Evolutionary conservation across 2,797 vertebrate genomes (phyloP).

Genomic region (Molossus alvarezi): DNA sequence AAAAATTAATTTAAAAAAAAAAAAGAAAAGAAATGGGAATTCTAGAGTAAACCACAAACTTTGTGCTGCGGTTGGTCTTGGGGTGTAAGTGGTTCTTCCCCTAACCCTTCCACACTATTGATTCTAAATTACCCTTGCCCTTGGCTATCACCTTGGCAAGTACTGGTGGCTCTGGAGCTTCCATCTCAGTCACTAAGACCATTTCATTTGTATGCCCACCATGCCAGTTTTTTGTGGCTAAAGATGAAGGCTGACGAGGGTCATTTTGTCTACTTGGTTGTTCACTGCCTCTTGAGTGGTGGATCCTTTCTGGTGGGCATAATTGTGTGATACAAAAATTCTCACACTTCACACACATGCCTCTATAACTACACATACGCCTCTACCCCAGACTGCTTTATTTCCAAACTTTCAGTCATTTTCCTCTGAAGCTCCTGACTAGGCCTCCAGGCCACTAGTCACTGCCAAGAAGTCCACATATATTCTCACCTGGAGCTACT

Average conservation of each 20-base stretch:
- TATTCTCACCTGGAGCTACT: background rate
- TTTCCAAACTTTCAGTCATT: background rate
- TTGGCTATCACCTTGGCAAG: background rate
- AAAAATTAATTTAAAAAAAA: too few relatives aligned
- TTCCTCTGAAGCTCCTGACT: background rate
- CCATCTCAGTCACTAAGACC: background rate
- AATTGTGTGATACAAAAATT: background rate
- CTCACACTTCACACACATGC: background rate
- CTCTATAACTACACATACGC: background rate
- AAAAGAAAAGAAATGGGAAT: background rate
- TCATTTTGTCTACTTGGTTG: background rate
- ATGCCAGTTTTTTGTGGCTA: background rate
- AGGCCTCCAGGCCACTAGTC: background rate
- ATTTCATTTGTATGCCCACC: background rate
- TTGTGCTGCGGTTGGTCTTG: background rate
- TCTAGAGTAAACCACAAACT: background rate
- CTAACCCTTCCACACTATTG: background rate
- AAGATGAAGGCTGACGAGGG: background rate
- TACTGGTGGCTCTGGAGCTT: background rate
- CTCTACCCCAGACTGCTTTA: background rate
- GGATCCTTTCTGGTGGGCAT: background rate
- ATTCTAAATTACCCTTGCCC: slow-evolving; percentile 10
- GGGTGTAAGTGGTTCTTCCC: background rate
- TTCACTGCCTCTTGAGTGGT: background rate
- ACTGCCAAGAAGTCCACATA: background rate